Base-by-base conservation (phyloP, 2,113 vertebrate genomes). In the Labrus mixtus region DNA sequence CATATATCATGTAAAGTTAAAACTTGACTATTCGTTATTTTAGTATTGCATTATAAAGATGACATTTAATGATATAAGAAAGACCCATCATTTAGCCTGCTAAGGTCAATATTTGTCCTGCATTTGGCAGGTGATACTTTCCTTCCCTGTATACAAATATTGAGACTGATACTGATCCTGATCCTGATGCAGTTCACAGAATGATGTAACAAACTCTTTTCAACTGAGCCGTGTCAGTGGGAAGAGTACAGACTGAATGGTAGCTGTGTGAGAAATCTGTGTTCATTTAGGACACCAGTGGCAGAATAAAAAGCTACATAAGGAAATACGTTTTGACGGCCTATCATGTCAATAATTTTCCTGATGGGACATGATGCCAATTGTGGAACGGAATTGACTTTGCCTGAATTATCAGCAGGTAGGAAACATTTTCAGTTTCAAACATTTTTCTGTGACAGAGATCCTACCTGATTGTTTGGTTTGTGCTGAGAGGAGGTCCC, bases 401-500 rank as follows among this genome's bases (percentile, higher is more conserved):
- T 3, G 37, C 37, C 6, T 39, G 39, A 41, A 10, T 10, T 11
- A 11, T 41, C 39, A 9, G 39, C 29, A 10, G 39, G 1, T 10
- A 41, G 29, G 29, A 33, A 33, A 33, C 29, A 6, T 33, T 4
- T 33, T 33, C 29, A 25, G 25, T 25, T 25, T 25, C 25, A 25
- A 39, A 39, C 37, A 39, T 39, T 39, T 39, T 39, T 10, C 15
- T n/a, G 61, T 62, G 25, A 33, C 10, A n/a, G 13, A 5, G n/a
- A n/a, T 20, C 88, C 20, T 94, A 98, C 97, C 96, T 97, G 96
- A 84, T 85, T 84, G 83, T 86, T 91, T 86, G 94, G 91, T 93
- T 91, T 93, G 85, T 95, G 83, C 12, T 83, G 84, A 0, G 81
- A 82, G 13, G 93, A 96, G 63, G 92, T 89, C 72, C 92, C 90